Percentiles rank a stretch among this genome's conserved stretches.
phyloP scores from a whole-genome alignment of 1,140 invertebrate genomes.

The Anagrus nilaparvatae region DNA sequence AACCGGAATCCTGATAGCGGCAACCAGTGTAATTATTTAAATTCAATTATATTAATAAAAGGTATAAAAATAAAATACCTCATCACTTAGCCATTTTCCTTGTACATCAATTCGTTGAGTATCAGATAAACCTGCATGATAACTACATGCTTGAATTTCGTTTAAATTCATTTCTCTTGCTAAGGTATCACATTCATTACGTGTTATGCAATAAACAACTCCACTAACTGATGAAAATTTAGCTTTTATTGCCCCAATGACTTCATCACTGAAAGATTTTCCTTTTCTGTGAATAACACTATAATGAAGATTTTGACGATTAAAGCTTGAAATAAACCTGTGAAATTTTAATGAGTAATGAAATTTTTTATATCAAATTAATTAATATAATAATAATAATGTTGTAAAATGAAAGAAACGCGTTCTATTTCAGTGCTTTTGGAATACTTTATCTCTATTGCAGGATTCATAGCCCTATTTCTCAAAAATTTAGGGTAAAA shows the following conservation, averaged over 20 bases:
- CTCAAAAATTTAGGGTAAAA: too few relatives aligned
- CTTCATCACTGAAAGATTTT: slow-evolving; percentile 46
- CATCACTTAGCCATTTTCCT: slow-evolving; percentile 72
- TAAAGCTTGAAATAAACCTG: slow-evolving; percentile 72
- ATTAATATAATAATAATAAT: too few relatives aligned
- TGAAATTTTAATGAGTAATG: slow-evolving; percentile 5
- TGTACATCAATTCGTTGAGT: slow-evolving; percentile 58
- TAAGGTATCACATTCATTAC: slow-evolving; percentile 80
- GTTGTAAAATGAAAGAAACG: too few relatives aligned
- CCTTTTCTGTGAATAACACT: slow-evolving; percentile 66
- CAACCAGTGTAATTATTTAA: too few relatives aligned
- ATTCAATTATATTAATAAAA: too few relatives aligned
- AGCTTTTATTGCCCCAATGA: slow-evolving; percentile 63
- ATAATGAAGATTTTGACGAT: slow-evolving; percentile 88
- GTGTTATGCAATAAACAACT: slow-evolving; percentile 92
- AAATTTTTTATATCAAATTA: background rate
- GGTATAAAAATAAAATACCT: slow-evolving; percentile 38
- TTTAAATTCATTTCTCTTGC: slow-evolving; percentile 51
- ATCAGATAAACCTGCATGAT: slow-evolving; percentile 84
- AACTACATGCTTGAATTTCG: slow-evolving; percentile 63
- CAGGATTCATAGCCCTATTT: too few relatives aligned
- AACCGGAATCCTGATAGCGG: too few relatives aligned
- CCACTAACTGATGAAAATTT: slow-evolving; percentile 62
- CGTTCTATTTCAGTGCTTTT: too few relatives aligned
- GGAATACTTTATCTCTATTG: too few relatives aligned